Evolutionary conservation across 2,888 invertebrate species (phyloP).

Genomic region (Griposia aprilina): DNA sequence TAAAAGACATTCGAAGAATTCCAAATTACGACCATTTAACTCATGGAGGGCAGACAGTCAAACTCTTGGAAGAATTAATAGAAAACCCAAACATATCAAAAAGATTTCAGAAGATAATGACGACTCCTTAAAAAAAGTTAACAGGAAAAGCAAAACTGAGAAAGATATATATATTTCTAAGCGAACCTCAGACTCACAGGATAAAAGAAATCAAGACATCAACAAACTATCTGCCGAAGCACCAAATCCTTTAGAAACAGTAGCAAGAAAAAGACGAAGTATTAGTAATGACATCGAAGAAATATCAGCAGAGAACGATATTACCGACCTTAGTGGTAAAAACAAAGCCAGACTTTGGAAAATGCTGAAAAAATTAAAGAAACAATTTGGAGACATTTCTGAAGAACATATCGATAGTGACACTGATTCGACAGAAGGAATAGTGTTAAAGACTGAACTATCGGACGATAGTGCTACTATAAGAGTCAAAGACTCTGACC

Average conservation of each 20-base stretch:
- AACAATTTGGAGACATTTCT: constrained; percentile 74
- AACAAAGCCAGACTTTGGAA: constrained; percentile 75
- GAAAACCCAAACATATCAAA: constrained; percentile 49
- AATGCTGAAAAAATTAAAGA: constrained; percentile 77
- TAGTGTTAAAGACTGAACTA: constrained; percentile 75
- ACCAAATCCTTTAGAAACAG: constrained; percentile 20
- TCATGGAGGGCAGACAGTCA: constrained; percentile 18
- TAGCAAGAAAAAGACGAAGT: constrained; percentile 52
- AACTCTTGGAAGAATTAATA: constrained; percentile 43
- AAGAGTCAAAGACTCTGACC: constrained; percentile 72
- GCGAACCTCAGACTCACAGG: constrained; percentile 17
- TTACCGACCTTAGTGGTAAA: constrained; percentile 67
- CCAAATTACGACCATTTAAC: constrained; percentile 36
- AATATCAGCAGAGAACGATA: constrained; percentile 75
- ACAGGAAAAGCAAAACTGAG: constrained; percentile 38
- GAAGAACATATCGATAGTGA: constrained; percentile 66
- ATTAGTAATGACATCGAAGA: constrained; percentile 62
- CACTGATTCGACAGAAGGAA: constrained; percentile 59
- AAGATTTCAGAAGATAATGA: constrained; percentile 49
- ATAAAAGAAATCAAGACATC: constrained; percentile 35
- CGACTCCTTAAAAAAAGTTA: constrained; percentile 47
- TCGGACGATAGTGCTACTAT: constrained; percentile 74
- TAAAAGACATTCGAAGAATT: constrained; percentile 61
- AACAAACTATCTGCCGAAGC: constrained; percentile 52
- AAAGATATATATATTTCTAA: constrained; percentile 24